Base-by-base conservation (phyloP, 2,888 invertebrate genomes). In the Sinopyrophorus schimmeli region DNA sequence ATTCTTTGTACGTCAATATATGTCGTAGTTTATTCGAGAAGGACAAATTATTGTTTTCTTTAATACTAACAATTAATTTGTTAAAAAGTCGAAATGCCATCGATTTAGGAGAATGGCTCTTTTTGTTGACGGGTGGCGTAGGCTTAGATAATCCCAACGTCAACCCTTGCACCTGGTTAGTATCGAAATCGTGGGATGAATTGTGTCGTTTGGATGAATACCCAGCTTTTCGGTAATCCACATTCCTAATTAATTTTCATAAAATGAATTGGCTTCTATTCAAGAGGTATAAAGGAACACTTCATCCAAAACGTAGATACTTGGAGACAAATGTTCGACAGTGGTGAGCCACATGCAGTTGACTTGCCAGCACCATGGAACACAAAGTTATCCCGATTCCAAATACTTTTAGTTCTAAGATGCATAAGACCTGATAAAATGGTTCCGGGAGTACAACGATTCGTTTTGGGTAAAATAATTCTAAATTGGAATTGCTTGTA, bases 1-100 rank as follows among this genome's bases (percentile, higher is more conserved):
- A 89, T 66, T 92, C 89, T 7, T 77, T 96, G 1, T 96, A 94
- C 66, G 79, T 84, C 12, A 96, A 94, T 69, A 90, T 96, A 62
- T 93, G 95, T 68, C 82, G 95, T 62, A 95, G 95, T 67, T 77
- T 97, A 24, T 95, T 96, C 73, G 95, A 95, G 72, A 91, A 92
- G 79, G 93, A 97, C 72, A 95, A 96, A 75, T 76, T 95, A 39
- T 80, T 96, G 37, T 95, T 95, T 74, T 91, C 90, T 5, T 73
- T 92, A 47, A 71, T 90, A 55, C 74, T 92, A 56, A 78, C 83
- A 7, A 77, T 89, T 18, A 91, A 92, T 64, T 74, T 87, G 74
- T 71, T 81, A 48, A 80, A 79, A 61, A 79, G 81, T 35, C 78
- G 80, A 10, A 75, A 78, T n/a, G 68, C 77, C 27, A 70, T 89